Evolutionary conservation across 2,113 vertebrate species (phyloP).

Genomic region (Orientallactaga bullata): DNA sequence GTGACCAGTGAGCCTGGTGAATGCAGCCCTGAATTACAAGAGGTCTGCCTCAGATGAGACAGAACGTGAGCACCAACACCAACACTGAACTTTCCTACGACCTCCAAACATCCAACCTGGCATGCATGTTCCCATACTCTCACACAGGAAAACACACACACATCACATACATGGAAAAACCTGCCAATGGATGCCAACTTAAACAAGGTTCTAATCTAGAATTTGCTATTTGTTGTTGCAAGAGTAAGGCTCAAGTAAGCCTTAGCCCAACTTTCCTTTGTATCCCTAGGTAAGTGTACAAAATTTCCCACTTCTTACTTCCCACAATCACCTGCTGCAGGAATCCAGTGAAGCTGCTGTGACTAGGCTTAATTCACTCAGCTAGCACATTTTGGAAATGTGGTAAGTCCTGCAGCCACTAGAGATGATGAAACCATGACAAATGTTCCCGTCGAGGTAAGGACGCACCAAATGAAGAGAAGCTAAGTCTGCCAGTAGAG

Average conservation of each 20-base stretch:
- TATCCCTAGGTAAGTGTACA: not conserved
- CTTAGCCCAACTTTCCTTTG: not conserved
- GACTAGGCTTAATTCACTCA: not conserved
- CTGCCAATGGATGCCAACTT: not conserved
- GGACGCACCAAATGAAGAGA: not conserved
- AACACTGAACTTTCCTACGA: too few relatives aligned
- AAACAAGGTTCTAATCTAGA: slow-evolving; percentile 8
- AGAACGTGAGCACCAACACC: too few relatives aligned
- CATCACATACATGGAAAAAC: not conserved
- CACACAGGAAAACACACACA: too few relatives aligned
- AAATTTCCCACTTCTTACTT: not conserved
- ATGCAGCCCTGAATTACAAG: too few relatives aligned
- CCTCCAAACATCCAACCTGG: too few relatives aligned
- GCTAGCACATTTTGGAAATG: not conserved
- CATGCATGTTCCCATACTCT: too few relatives aligned
- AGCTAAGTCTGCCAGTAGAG: not conserved
- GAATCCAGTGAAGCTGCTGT: not conserved
- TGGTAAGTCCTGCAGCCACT: not conserved
- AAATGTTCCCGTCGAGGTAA: too few relatives aligned
- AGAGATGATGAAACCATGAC: not conserved
- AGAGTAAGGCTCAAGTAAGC: not conserved
- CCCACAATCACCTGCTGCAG: not conserved
- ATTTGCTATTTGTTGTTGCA: not conserved
- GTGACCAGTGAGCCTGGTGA: too few relatives aligned
- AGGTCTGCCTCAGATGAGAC: too few relatives aligned